Evolutionary conservation across 2,888 invertebrate species (phyloP).

Genomic region (Polymixis flavicincta): DNA sequence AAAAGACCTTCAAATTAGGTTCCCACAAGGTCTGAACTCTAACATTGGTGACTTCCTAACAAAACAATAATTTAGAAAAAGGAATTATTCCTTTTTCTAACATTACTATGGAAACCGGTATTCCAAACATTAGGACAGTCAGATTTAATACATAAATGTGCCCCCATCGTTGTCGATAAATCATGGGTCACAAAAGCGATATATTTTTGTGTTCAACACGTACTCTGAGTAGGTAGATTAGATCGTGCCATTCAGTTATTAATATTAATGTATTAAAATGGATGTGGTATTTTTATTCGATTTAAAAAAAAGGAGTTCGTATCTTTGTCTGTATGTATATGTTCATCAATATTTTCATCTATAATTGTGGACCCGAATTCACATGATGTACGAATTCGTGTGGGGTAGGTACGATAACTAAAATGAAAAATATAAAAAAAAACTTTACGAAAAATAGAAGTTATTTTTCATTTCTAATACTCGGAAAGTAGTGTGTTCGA

Average conservation of each 20-base stretch:
- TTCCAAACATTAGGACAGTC: slow-evolving; percentile 8
- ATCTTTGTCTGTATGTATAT: no score
- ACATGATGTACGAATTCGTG: no score
- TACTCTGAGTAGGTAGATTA: slow-evolving; percentile 54
- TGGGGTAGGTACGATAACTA: no score
- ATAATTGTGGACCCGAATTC: no score
- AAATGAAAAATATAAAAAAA: no score
- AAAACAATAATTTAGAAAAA: no score
- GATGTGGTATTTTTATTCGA: slow-evolving; percentile 43
- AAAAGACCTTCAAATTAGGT: not conserved
- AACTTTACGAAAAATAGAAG: no score
- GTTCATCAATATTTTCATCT: no score
- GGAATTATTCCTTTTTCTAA: slow-evolving; percentile 21
- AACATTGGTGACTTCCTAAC: slow-evolving; percentile 3
- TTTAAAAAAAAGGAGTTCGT: not conserved
- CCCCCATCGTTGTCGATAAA: slow-evolving; percentile 60
- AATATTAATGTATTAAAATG: slow-evolving; percentile 9
- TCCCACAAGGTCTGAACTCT: not conserved
- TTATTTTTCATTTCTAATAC: no score
- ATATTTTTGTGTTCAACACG: slow-evolving; percentile 72
- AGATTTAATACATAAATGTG: slow-evolving; percentile 36
- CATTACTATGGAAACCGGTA: slow-evolving; percentile 41
- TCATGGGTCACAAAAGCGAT: slow-evolving; percentile 67
- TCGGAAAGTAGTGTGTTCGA: no score
- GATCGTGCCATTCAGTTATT: slow-evolving; percentile 35